Evolutionary conservation across 1,140 invertebrate genomes (phyloP).

Genomic region (Drosophila miranda): DNA sequence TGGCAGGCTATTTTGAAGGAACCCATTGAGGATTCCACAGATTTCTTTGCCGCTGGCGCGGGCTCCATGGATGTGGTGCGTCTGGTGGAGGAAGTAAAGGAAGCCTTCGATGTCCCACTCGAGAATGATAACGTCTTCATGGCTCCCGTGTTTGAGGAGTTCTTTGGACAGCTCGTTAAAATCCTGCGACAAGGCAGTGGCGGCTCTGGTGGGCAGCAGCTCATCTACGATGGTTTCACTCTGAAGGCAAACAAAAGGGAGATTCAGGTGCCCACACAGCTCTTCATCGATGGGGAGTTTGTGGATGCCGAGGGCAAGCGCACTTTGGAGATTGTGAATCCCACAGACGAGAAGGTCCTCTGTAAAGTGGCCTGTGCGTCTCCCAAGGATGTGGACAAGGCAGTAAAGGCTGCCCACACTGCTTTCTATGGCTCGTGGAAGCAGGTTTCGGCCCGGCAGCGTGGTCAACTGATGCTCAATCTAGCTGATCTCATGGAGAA

Average conservation of each 20-base stretch:
- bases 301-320: slow-evolving; percentile 88
- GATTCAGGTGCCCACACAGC: slow-evolving; percentile 92
- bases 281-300: slow-evolving; percentile 96
- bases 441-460: slow-evolving; percentile 92
- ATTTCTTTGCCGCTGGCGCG: slow-evolving; percentile 96
- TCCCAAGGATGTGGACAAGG: slow-evolving; percentile 91
- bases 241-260: slow-evolving; percentile 92
- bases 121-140: slow-evolving; percentile 97
- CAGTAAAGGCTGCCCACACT: slow-evolving; percentile 92
- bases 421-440: slow-evolving; percentile 95
- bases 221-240: slow-evolving; percentile 88
- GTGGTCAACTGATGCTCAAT: slow-evolving; percentile 89
- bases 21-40: slow-evolving; percentile 90
- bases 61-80: slow-evolving; percentile 98
- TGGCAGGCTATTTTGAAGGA: slow-evolving; percentile 94
- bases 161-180: slow-evolving; percentile 83
- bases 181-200: slow-evolving; percentile 57
- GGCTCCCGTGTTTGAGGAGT: slow-evolving; percentile 94
- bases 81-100: slow-evolving; percentile 95
- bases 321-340: slow-evolving; percentile 90
- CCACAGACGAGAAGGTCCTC: slow-evolving; percentile 91
- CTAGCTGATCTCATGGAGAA: slow-evolving; percentile 96
- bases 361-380: slow-evolving; percentile 91
- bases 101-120: slow-evolving; percentile 88
- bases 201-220: slow-evolving; percentile 76